Evolutionary conservation across 2,113 vertebrate species (phyloP), one percentile per base, ranked within the genome.

Genomic region (Hoplias malabaricus): DNA sequence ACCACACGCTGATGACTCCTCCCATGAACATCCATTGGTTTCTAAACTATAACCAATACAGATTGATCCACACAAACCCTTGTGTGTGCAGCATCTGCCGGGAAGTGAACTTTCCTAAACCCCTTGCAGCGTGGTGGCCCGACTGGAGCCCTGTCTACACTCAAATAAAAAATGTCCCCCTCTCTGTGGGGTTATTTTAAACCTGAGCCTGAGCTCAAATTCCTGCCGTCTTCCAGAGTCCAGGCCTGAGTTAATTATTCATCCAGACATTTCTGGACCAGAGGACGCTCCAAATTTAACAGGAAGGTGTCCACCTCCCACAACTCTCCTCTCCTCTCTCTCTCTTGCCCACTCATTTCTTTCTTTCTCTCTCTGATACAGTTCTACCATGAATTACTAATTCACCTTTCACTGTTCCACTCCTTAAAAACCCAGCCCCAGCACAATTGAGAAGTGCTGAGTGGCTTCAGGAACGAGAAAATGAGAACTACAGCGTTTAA

Each of bases 191-290:
- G 34, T 63, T 63, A 63, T 63, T 63, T 63, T 63, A 63, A 63
- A 63, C 59, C 16, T 6, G n/a, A 36, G 59, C 16, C 73, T 29
- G 46, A 19, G 34, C 46, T 36, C 57, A 36, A 21, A 36, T 63
- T 34, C 59, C 19, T 34, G 4, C n/a, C n/a, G 36, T 23, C 25
- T 53, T 61, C 29, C 3, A 73, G 27, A 43, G 14, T n/a, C 19
- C 11, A 38, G 19, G 3, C 3, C 33, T 21, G 13, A 16, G n/a
- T 73, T 25, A 66, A 75, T 75, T 38, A 75, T 75, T 38, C 5
- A 66, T 67, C 19, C 10, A 36, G 59, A 33, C 59, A 34, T 63
- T 63, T 63, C 62, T 42, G 62, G 46, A n/a, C n/a, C 34, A 13
- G 23, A 7, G 34, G 23, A 43, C 12, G 59, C 57, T 63, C 27